These are phyloP conservation scores for Phenacoccus solenopsis DNA, from an alignment of 1,140 invertebrate species.

Conservation along the genomic window DNA sequence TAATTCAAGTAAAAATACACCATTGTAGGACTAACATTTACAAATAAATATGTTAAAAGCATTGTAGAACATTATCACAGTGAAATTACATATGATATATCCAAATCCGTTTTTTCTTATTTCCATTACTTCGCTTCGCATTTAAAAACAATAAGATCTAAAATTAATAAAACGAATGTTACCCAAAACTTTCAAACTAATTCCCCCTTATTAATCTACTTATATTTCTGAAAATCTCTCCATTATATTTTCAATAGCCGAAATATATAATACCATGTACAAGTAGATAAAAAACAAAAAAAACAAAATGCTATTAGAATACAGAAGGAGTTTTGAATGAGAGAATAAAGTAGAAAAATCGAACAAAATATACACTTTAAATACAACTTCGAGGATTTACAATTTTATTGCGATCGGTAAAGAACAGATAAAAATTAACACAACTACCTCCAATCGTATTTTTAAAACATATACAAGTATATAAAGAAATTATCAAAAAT, in stretches of 20 bases:
- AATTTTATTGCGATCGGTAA: neutral
- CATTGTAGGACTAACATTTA: neutral
- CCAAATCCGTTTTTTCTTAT: neutral
- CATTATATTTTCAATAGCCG: too few species aligned
- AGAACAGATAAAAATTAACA: slow-evolving; percentile 3
- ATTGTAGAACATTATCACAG: neutral
- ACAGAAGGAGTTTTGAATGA: too few species aligned
- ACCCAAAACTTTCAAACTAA: too few species aligned
- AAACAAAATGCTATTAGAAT: too few species aligned
- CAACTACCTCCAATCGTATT: slow-evolving; percentile 4
- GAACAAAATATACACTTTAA: neutral
- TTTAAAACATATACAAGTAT: neutral
- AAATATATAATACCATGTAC: too few species aligned
- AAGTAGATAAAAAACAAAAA: too few species aligned
- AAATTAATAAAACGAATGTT: too few species aligned
- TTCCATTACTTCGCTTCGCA: too few species aligned
- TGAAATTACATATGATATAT: slow-evolving; percentile 1
- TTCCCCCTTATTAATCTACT: too few species aligned
- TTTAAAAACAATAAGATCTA: too few species aligned
- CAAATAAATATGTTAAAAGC: neutral
- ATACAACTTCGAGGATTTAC: neutral
- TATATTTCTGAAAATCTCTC: too few species aligned
- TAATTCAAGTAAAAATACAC: neutral
- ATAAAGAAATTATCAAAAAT: neutral
- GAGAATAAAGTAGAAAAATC: neutral